Percentiles rank a stretch among this genome's conserved stretches.
Conservation (phyloP, 2,888 invertebrate species). For the Plebejus argus region DNA sequence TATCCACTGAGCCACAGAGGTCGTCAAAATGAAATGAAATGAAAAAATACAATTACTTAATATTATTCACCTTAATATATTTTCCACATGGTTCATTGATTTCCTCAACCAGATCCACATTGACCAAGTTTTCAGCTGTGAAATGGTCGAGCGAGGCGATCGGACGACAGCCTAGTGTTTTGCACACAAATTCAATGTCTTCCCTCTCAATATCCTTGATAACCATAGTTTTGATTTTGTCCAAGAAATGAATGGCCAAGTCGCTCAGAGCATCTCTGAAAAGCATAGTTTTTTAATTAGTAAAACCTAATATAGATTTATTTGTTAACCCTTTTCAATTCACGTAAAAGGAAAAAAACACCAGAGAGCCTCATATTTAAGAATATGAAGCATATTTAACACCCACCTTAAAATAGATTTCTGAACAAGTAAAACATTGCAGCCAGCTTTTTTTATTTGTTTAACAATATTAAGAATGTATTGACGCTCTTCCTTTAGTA, state of each 20-base stretch:
- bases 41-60: no score
- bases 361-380: neutral
- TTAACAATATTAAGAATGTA: conserved; percentile 99
- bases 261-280: conserved; percentile 97
- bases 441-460: conserved; percentile 98
- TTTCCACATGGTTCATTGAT: conserved; percentile 92
- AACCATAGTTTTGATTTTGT: conserved; percentile 99
- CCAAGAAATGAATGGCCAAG: conserved; percentile 97
- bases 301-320: neutral
- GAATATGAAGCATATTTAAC: neutral
- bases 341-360: no score
- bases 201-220: conserved; percentile 99
- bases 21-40: no score
- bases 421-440: conserved; percentile 96
- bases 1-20: no score
- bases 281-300: conserved; percentile 2
- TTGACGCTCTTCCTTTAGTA: conserved; percentile 97
- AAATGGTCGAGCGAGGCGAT: conserved; percentile 99
- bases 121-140: conserved; percentile 93
- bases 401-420: conserved; percentile 87
- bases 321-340: neutral
- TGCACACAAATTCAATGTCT: conserved; percentile 98
- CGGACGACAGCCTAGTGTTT: conserved; percentile 95
- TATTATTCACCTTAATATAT: conserved; percentile 88
- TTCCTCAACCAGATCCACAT: conserved; percentile 97